Evolutionary conservation across 2,888 invertebrate genomes (phyloP).

Genomic region (Platynereis dumerilii): DNA sequence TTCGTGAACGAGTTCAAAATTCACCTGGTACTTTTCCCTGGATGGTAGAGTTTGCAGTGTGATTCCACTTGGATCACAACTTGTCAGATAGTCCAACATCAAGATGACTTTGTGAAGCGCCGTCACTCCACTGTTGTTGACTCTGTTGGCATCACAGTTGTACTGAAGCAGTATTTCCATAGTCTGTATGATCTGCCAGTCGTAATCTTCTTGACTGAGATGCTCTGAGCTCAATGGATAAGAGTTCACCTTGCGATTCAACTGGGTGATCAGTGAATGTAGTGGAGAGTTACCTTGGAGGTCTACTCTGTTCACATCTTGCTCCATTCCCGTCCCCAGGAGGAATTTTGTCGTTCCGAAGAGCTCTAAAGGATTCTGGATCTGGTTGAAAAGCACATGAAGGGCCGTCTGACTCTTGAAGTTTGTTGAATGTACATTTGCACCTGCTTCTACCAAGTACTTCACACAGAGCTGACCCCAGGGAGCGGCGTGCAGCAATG

Average conservation of each 20-base stretch:
- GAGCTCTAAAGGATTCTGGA: constrained; percentile 66
- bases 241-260: constrained; percentile 68
- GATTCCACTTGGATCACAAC: constrained; percentile 33
- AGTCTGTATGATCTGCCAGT: constrained; percentile 47
- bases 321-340: constrained; percentile 73
- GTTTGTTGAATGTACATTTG: constrained; percentile 74
- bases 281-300: constrained; percentile 76
- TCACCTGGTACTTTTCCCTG: constrained; percentile 47
- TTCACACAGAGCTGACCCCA: constrained; percentile 75
- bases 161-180: constrained; percentile 49
- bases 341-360: constrained; percentile 73
- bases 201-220: constrained; percentile 57
- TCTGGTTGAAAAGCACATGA: constrained; percentile 65
- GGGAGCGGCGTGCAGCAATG: constrained; percentile 77
- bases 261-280: constrained; percentile 67
- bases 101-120: constrained; percentile 72
- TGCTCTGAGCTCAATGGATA: constrained; percentile 68
- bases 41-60: constrained; percentile 35
- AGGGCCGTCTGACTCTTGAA: constrained; percentile 72
- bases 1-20: constrained; percentile 43
- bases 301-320: constrained; percentile 76
- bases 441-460: constrained; percentile 69
- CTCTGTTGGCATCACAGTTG: constrained; percentile 54
- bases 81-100: constrained; percentile 33
- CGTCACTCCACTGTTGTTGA: constrained; percentile 72